phyloP scores from a whole-genome alignment of 2,797 vertebrate genomes.

The Syngnathus acus region DNA sequence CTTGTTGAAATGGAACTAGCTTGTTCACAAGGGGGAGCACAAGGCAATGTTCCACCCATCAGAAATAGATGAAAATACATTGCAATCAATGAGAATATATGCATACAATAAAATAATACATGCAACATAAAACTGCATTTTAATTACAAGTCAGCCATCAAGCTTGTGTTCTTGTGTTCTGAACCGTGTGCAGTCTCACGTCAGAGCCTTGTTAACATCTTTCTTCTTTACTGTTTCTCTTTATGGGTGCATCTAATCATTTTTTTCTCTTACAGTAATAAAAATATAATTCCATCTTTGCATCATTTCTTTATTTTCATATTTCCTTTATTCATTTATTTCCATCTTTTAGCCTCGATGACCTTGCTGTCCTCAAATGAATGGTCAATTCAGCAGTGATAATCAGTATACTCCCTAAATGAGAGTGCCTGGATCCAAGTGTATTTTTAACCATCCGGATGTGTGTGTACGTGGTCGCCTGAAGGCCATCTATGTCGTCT shows the following conservation, averaged over 20 bases:
- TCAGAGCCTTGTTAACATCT: background rate
- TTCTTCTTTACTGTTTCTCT: background rate
- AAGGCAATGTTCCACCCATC: background rate
- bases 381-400: slow-evolving; percentile 21
- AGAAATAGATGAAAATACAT: background rate
- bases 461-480: slow-evolving; percentile 5
- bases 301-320: background rate
- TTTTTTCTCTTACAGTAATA: background rate
- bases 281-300: background rate
- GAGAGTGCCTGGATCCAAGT: slow-evolving; percentile 11
- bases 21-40: slow-evolving; percentile 4
- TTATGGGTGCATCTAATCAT: background rate
- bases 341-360: background rate
- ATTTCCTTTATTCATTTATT: background rate
- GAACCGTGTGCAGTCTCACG: background rate
- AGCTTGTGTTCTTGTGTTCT: background rate
- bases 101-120: background rate
- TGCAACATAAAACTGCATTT: background rate
- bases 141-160: background rate
- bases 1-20: slow-evolving; percentile 1
- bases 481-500: slow-evolving; percentile 17
- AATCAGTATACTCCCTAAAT: slow-evolving; percentile 9
- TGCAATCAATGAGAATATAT: background rate
- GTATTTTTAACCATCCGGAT: slow-evolving; percentile 1
- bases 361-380: slow-evolving; percentile 10